Evolutionary conservation across 2,888 invertebrate species (phyloP).

Genomic region (Synergus itoensis): DNA sequence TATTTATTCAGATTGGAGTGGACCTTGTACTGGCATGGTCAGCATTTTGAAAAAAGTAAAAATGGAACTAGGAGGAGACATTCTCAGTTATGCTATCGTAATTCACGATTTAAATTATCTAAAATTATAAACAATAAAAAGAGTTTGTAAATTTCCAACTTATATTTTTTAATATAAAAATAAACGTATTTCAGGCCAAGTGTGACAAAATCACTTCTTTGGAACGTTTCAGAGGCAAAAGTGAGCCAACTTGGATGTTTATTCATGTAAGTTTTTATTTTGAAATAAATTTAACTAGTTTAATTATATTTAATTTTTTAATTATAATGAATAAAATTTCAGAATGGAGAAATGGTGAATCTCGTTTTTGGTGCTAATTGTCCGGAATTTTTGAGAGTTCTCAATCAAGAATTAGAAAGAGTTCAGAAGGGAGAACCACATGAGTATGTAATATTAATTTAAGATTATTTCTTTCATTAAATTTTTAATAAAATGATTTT

Average conservation of each 20-base stretch:
- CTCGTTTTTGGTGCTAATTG: constrained; percentile 93
- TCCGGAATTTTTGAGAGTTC: constrained; percentile 86
- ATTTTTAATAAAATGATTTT: not conserved
- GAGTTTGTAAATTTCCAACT: not conserved
- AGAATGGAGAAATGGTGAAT: constrained; percentile 89
- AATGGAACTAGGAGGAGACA: constrained; percentile 92
- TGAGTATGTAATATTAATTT: constrained; percentile 62
- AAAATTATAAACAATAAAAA: not conserved
- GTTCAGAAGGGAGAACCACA: constrained; percentile 68
- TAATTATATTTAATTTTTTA: not conserved
- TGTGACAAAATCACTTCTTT: constrained; percentile 87
- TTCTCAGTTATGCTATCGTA: constrained; percentile 89
- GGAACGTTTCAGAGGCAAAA: constrained; percentile 89
- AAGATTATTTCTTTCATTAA: not conserved
- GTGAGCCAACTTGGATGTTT: constrained; percentile 96
- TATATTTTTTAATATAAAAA: not conserved
- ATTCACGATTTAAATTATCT: constrained; percentile 67
- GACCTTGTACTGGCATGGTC: constrained; percentile 93
- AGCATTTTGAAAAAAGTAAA: constrained; percentile 93
- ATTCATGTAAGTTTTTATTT: constrained; percentile 76
- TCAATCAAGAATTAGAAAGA: constrained; percentile 82
- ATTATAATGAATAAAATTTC: constrained; percentile 39
- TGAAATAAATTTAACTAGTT: constrained; percentile 31
- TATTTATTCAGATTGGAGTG: constrained; percentile 97
- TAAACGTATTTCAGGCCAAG: constrained; percentile 65